phyloP scores from a whole-genome alignment of 2,888 invertebrate species.

The Drosophila prostipennis region DNA sequence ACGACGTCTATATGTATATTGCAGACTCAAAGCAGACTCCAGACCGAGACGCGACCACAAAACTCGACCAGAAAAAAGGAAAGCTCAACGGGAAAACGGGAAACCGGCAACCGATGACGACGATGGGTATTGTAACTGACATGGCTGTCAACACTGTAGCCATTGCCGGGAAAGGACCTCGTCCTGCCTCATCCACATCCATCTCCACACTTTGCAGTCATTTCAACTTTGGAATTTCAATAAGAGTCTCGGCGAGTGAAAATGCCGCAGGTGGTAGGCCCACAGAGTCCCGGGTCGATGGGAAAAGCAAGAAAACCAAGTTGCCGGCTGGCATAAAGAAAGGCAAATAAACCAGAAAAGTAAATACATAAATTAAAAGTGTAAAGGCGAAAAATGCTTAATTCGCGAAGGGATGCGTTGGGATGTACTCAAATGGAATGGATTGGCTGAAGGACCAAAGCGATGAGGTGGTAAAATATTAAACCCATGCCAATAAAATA shows the following conservation, averaged over 20 bases:
- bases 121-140: slow-evolving; percentile 39
- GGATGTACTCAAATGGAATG: slow-evolving; percentile 39
- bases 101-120: slow-evolving; percentile 44
- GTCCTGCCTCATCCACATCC: slow-evolving; percentile 8
- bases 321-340: slow-evolving; percentile 40
- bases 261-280: slow-evolving; percentile 70
- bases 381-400: slow-evolving; percentile 72
- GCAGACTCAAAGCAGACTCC: slow-evolving; percentile 45
- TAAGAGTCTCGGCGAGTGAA: slow-evolving; percentile 56
- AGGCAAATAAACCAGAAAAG: slow-evolving; percentile 71
- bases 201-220: slow-evolving; percentile 59
- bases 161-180: slow-evolving; percentile 13
- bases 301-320: slow-evolving; percentile 10
- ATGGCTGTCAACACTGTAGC: slow-evolving; percentile 63
- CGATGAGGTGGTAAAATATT: background rate
- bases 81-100: slow-evolving; percentile 24
- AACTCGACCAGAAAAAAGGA: slow-evolving; percentile 53
- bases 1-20: slow-evolving; percentile 2
- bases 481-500: background rate
- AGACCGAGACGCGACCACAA: slow-evolving; percentile 60
- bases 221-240: slow-evolving; percentile 80
- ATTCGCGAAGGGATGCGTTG: slow-evolving; percentile 55
- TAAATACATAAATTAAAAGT: slow-evolving; percentile 79
- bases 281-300: slow-evolving; percentile 18
- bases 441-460: slow-evolving; percentile 13